Conservation (phyloP, 2,888 invertebrate species). For the Arrhopalites spinosus region DNA sequence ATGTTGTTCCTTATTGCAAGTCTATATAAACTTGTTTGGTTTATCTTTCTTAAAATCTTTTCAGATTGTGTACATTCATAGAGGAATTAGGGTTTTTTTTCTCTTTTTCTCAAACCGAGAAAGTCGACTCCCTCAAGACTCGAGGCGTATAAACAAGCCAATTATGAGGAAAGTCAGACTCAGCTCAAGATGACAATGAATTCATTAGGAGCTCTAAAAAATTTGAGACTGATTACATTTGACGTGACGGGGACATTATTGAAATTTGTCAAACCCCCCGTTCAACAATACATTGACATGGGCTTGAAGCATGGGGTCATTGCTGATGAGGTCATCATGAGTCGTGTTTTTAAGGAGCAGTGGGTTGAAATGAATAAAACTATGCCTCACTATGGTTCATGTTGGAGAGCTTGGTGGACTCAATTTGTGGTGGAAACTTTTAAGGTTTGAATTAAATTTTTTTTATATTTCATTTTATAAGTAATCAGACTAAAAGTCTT, state of each 20-base stretch:
- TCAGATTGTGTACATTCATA: too few relatives aligned
- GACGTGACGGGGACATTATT: slow-evolving; percentile 86
- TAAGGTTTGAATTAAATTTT: slow-evolving; percentile 58
- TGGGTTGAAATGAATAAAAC: slow-evolving; percentile 69
- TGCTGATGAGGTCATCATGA: slow-evolving; percentile 45
- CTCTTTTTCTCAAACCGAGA: too few relatives aligned
- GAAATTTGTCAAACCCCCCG: slow-evolving; percentile 71
- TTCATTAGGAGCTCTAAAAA: background rate
- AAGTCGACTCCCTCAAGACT: too few relatives aligned
- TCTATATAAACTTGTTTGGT: too few relatives aligned
- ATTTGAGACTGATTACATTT: slow-evolving; percentile 70
- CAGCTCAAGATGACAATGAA: background rate
- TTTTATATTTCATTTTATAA: background rate
- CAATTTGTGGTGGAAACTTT: slow-evolving; percentile 71
- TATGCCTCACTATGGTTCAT: slow-evolving; percentile 81
- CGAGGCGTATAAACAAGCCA: too few relatives aligned
- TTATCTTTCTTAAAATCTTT: too few relatives aligned
- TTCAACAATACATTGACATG: slow-evolving; percentile 73
- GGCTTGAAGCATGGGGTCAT: slow-evolving; percentile 72
- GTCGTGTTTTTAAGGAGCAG: slow-evolving; percentile 66
- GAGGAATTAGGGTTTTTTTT: too few relatives aligned
- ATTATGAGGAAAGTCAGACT: too few relatives aligned
- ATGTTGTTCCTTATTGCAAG: too few relatives aligned
- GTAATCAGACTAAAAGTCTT: background rate
- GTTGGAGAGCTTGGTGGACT: slow-evolving; percentile 85